Evolutionary conservation across 2,888 invertebrate species (phyloP), one percentile per base, ranked within the genome.

Genomic region (Ormyrus pomaceus): DNA sequence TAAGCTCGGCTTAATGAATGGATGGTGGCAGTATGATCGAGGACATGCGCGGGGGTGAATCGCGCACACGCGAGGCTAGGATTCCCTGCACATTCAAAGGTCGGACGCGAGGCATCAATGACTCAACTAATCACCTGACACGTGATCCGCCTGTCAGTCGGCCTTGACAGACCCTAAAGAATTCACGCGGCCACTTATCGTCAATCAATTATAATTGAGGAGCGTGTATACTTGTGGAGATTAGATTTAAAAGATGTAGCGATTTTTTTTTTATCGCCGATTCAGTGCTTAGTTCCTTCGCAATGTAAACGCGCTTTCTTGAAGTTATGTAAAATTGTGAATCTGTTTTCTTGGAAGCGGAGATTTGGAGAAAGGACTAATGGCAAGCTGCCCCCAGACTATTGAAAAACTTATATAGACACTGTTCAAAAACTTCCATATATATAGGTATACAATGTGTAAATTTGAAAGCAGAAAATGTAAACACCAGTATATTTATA

Each of bases 121-220:
- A 62, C 55, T 61, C 46, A 7, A 55, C 69, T 69, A 69, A 69
- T 62, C 61, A 76, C 53, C 48, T 7, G 13, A 19, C 66, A 66
- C 75, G 59, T 53, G 61, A 68, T 53, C 9, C 13, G 8, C n/a
- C 48, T 10, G 9, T n/a, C 13, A 9, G 48, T 56, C 50, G 13
- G 3, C 2, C 5, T 34, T 7, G 5, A 50, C 70, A 4, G 34
- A 34, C 34, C 34, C 11, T 19, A 9, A 70, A 70, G 70, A 46
- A 59, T 50, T 46, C 51, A 8, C 51, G 9, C 69, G 4, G 34
- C 34, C 9, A 11, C 59, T 69, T 50, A 8, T 6, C 58, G 58
- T 59, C 55, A 62, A 46, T 46, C 6, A 56, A 69, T 34, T n/a
- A 6, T 53, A 11, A n/a, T 34, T 34, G 11, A 13, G 9, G 53